A percentile compares a stretch with the other conserved stretches of the same genome.
These are phyloP conservation scores for Uloborus plumipes DNA, from an alignment of 2,888 invertebrate genomes.

Conservation along the genomic window DNA sequence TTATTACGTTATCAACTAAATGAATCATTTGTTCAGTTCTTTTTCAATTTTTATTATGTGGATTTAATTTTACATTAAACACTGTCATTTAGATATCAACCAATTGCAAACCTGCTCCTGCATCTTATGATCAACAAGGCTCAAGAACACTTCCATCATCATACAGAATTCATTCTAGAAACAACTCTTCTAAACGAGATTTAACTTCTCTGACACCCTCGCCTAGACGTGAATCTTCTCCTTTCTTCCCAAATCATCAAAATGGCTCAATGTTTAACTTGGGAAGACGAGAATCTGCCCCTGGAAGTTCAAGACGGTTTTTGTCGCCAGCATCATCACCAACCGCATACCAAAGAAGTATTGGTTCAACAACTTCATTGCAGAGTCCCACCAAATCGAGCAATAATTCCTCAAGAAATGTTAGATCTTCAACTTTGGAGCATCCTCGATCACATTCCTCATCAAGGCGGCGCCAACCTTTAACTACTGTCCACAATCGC, in stretches of 20 bases:
- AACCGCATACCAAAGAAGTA: conserved; percentile 28
- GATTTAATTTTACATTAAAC: too few relatives aligned
- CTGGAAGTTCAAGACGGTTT: conserved; percentile 18
- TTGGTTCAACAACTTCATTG: conserved; percentile 9
- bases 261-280: background rate
- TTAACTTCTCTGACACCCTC: conserved; percentile 11
- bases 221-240: conserved; percentile 35
- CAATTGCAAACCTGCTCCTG: background rate
- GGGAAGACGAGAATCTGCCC: conserved; percentile 23
- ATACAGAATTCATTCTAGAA: conserved; percentile 38
- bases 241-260: conserved; percentile 19
- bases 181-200: conserved; percentile 26
- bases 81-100: too few relatives aligned
- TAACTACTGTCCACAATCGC: conserved; percentile 40
- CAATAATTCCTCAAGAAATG: background rate
- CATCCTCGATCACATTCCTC: conserved; percentile 39
- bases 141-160: conserved; percentile 45
- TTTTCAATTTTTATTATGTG: too few relatives aligned
- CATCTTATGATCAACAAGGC: conserved; percentile 24
- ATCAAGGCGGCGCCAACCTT: conserved; percentile 28
- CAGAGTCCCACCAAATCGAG: conserved; percentile 29
- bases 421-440: conserved; percentile 16
- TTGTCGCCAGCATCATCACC: conserved; percentile 26
- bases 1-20: too few relatives aligned
- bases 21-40: too few relatives aligned